Evolutionary conservation across 2,797 vertebrate species (phyloP).

Genomic region (Ctenosaura bakeri): DNA sequence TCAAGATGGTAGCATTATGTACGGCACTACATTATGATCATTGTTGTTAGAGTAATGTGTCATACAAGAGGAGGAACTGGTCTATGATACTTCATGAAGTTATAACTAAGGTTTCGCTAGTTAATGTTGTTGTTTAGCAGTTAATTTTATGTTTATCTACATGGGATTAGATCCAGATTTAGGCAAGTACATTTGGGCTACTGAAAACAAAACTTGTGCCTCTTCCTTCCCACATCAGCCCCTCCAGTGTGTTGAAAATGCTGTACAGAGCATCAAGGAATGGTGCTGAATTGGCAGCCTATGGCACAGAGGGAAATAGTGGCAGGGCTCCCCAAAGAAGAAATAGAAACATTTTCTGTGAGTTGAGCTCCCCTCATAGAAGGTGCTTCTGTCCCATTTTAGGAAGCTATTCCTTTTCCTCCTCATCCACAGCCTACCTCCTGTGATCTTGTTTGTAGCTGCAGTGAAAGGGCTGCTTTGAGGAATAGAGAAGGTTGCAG

Average conservation of each 20-base stretch:
- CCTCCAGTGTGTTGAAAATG: not conserved
- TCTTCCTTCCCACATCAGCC: not conserved
- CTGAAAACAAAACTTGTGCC: not conserved
- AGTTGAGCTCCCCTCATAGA: not conserved
- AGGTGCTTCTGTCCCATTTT: not conserved
- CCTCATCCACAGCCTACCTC: not conserved
- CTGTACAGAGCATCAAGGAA: not conserved
- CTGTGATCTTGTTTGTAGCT: not conserved
- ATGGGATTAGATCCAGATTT: not conserved
- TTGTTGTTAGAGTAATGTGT: conserved; percentile 50
- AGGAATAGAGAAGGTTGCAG: not conserved
- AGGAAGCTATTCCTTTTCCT: not conserved
- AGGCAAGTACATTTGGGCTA: not conserved
- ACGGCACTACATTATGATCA: conserved; percentile 52
- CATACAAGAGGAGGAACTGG: conserved; percentile 59
- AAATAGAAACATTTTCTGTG: not conserved
- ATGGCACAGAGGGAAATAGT: not conserved
- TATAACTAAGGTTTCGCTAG: conserved; percentile 72
- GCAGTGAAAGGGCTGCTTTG: too few relatives aligned
- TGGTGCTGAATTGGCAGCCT: not conserved
- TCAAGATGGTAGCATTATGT: conserved; percentile 41
- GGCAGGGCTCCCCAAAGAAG: not conserved
- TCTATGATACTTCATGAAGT: conserved; percentile 76
- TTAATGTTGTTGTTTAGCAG: conserved; percentile 67
- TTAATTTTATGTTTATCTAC: conserved; percentile 64